Evolutionary conservation across 2,888 invertebrate genomes (phyloP).

Genomic region (Actias luna): DNA sequence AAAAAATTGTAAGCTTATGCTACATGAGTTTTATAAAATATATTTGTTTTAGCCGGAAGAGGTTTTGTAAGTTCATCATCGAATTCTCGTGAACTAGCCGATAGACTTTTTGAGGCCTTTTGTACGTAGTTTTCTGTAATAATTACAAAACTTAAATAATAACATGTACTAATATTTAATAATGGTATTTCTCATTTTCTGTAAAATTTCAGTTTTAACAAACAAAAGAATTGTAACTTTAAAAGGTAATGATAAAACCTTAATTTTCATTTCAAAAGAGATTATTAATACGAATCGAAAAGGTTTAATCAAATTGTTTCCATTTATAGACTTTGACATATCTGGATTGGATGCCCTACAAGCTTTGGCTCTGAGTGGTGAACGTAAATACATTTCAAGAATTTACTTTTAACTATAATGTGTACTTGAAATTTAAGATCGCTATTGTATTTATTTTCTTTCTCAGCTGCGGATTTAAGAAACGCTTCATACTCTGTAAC

Average conservation of each 20-base stretch:
- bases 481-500: not conserved
- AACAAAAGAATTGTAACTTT: conserved; percentile 43
- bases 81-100: conserved; percentile 50
- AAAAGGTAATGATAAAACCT: conserved; percentile 33
- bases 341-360: conserved; percentile 59
- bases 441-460: not conserved
- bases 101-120: conserved; percentile 52
- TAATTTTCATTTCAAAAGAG: not conserved
- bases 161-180: not conserved
- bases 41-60: conserved; percentile 44
- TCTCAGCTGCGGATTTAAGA: conserved; percentile 9
- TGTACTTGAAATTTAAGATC: not conserved
- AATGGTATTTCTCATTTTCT: conserved; percentile 14
- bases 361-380: conserved; percentile 56
- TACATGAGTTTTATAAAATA: not conserved
- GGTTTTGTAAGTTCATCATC: conserved; percentile 56
- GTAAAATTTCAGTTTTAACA: conserved; percentile 43
- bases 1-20: not conserved
- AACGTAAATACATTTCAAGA: conserved; percentile 38
- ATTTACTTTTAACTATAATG: not conserved
- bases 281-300: conserved; percentile 1
- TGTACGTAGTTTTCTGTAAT: conserved; percentile 44
- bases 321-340: conserved; percentile 48
- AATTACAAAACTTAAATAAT: not conserved
- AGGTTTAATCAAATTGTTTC: conserved; percentile 23